A percentile compares a stretch with the other conserved stretches of the same genome.
Conservation (phyloP, 1,140 invertebrate species). For the Apis dorsata region DNA sequence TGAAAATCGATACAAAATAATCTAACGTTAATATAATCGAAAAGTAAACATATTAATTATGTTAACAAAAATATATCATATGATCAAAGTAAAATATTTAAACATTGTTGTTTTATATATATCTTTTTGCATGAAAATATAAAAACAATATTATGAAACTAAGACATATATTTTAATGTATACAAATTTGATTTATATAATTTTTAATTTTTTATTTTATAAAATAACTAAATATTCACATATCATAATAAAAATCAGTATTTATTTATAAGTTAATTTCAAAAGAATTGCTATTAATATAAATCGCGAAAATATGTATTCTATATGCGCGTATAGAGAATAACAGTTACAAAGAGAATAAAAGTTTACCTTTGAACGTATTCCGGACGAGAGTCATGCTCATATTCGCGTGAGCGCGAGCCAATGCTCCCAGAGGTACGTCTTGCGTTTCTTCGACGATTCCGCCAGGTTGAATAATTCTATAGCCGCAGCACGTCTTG, state of each 20-base stretch:
- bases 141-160: too few relatives aligned
- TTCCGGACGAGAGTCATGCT: constrained; percentile 79
- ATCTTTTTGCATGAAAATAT: neutral
- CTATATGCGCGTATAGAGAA: too few relatives aligned
- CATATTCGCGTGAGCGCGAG: constrained; percentile 75
- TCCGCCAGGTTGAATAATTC: constrained; percentile 54
- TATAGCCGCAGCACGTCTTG: constrained; percentile 36
- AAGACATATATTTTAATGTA: neutral
- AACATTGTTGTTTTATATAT: neutral
- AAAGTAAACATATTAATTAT: neutral
- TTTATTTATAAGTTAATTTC: too few relatives aligned
- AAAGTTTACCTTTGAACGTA: constrained; percentile 75
- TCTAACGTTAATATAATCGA: neutral
- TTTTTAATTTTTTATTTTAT: neutral
- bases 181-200: neutral
- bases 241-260: neutral
- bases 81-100: constrained; percentile 21
- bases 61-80: neutral
- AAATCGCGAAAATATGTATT: neutral
- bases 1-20: neutral
- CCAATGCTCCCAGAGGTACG: constrained; percentile 57
- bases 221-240: neutral
- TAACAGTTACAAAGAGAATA: neutral
- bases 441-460: constrained; percentile 57
- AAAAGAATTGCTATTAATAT: too few relatives aligned